phyloP scores from a whole-genome alignment of 2,888 invertebrate genomes.

The Aleiodes testaceus region DNA sequence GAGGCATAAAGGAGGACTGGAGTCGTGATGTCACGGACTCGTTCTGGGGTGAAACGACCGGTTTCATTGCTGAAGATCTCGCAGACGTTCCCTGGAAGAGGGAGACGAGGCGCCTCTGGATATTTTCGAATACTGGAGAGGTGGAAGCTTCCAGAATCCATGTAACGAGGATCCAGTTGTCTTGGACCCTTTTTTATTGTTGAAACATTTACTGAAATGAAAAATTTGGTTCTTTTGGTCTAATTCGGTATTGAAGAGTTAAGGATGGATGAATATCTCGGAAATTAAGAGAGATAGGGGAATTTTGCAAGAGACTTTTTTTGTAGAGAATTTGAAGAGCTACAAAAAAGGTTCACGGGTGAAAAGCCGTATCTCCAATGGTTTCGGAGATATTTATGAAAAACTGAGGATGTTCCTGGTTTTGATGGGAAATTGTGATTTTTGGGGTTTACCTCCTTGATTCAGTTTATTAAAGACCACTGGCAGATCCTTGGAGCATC shows the following conservation, averaged over 20 bases:
- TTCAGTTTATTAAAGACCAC: conserved; percentile 50
- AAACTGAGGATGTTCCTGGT: background rate
- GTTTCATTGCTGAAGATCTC: conserved; percentile 80
- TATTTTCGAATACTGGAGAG: conserved; percentile 74
- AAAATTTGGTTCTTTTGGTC: too few relatives aligned
- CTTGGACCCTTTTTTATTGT: too few relatives aligned
- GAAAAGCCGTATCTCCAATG: background rate
- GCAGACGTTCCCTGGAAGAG: conserved; percentile 78
- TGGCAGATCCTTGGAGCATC: conserved; percentile 50
- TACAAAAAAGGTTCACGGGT: too few relatives aligned
- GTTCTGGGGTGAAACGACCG: conserved; percentile 79
- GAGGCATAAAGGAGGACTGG: conserved; percentile 76
- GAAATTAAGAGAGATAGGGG: too few relatives aligned
- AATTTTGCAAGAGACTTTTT: background rate
- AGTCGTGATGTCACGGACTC: conserved; percentile 79
- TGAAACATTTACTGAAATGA: conserved; percentile 40
- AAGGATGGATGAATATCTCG: too few relatives aligned
- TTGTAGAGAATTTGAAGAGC: too few relatives aligned
- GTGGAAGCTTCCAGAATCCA: conserved; percentile 67
- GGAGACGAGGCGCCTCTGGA: conserved; percentile 75
- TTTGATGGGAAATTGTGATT: background rate
- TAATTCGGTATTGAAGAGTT: too few relatives aligned
- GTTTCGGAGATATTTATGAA: background rate
- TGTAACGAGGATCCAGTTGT: conserved; percentile 12
- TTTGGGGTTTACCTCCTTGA: conserved; percentile 53